These are phyloP conservation scores for Psittacula derbiana DNA, from an alignment of 2,797 vertebrate genomes.

Conservation along the genomic window DNA sequence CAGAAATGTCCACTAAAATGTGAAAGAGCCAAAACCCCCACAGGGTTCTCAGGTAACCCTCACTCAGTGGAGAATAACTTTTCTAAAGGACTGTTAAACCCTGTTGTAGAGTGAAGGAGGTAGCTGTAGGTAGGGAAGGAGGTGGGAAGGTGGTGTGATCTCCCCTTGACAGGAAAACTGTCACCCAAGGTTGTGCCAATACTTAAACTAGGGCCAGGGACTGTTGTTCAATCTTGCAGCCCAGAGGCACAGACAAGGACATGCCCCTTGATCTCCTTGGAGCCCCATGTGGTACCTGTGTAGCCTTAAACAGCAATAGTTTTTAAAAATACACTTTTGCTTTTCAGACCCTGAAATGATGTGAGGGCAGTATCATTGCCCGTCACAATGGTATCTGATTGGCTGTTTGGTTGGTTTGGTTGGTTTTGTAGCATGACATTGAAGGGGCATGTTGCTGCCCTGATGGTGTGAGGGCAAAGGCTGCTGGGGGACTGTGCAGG, in stretches of 20 bases:
- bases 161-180: neutral
- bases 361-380: neutral
- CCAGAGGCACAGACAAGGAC: neutral
- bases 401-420: neutral
- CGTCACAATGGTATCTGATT: neutral
- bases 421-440: neutral
- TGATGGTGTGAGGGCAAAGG: neutral
- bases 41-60: neutral
- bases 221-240: neutral
- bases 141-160: neutral
- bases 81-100: neutral
- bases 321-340: neutral
- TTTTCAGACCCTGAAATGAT: slow-evolving; percentile 4
- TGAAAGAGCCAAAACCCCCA: neutral
- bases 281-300: fast-evolving
- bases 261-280: neutral
- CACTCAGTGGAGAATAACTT: neutral
- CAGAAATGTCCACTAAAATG: neutral
- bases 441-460: neutral
- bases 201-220: neutral
- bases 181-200: neutral
- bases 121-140: neutral
- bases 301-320: neutral
- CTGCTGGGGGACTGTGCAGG: neutral
- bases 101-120: neutral